phyloP scores from a whole-genome alignment of 2,888 invertebrate genomes.

The Agelastica alni region DNA sequence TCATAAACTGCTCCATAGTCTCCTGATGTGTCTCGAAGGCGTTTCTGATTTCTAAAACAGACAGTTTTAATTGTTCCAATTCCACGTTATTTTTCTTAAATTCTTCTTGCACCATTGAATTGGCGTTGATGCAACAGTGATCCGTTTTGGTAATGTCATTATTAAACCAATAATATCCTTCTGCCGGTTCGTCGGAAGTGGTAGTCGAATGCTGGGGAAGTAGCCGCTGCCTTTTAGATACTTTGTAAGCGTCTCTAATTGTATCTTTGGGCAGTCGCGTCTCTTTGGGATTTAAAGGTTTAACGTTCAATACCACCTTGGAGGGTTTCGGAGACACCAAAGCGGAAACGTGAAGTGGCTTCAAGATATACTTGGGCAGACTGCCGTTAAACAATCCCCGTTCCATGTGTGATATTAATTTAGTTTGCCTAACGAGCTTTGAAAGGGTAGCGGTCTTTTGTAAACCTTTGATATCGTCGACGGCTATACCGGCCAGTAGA shows the following conservation, averaged over 20 bases:
- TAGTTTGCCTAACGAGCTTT: slow-evolving; percentile 82
- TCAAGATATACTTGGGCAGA: slow-evolving; percentile 73
- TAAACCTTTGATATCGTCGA: slow-evolving; percentile 84
- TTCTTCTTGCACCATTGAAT: slow-evolving; percentile 64
- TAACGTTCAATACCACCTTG: slow-evolving; percentile 79
- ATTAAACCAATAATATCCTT: slow-evolving; percentile 23
- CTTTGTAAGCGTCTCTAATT: slow-evolving; percentile 78
- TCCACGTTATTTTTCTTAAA: slow-evolving; percentile 71
- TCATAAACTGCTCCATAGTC: slow-evolving; percentile 49
- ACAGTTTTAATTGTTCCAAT: slow-evolving; percentile 67
- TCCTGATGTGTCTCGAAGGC: slow-evolving; percentile 36
- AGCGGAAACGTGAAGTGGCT: slow-evolving; percentile 76
- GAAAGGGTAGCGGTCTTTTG: slow-evolving; percentile 84
- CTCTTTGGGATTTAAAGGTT: slow-evolving; percentile 82
- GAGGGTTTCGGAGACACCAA: slow-evolving; percentile 81
- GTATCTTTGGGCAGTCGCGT: slow-evolving; percentile 79
- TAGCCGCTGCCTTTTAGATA: slow-evolving; percentile 76
- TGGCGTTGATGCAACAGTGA: slow-evolving; percentile 39
- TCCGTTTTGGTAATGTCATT: slow-evolving; percentile 15
- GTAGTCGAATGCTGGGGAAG: slow-evolving; percentile 5
- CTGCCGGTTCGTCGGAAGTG: slow-evolving; percentile 14
- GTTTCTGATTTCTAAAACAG: slow-evolving; percentile 65
- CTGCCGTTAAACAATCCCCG: slow-evolving; percentile 79
- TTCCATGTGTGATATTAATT: slow-evolving; percentile 83
- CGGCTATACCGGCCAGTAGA: slow-evolving; percentile 82